Base-by-base conservation (phyloP, 2,797 vertebrate genomes). In the Falco peregrinus region DNA sequence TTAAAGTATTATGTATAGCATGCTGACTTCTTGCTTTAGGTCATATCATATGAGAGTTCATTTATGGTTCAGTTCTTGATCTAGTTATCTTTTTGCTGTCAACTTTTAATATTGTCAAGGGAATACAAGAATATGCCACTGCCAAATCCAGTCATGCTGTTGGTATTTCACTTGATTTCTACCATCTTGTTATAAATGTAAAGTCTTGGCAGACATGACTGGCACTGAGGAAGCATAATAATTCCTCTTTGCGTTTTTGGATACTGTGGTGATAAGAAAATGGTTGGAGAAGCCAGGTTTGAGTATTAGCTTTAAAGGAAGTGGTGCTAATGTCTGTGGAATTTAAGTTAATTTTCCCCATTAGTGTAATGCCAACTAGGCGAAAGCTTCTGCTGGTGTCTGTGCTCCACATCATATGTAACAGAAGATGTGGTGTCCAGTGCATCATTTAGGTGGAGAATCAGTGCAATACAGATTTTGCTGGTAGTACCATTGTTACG, bases 51-150 rank as follows among this genome's bases (percentile, higher is more conserved):
- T 56, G 67, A n/a, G 61, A 91, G 78, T 82, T 94, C 59, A 50
- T 87, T 96, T 39, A 15, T 61, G 77, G 84, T 88, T 96, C 79
- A 89, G 15, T 71, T 91, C 80, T 67, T 80, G 78, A 90, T 73
- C 61, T 64, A 39, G 35, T 83, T 87, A 57, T 76, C 63, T 60
- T 95, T 95, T 88, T 80, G 57, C 87, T 89, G 75, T 86, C 73
- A 90, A 50, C 63, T 53, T 85, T 79, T 67, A 75, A 69, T 82
- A 87, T 60, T 67, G 31, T 57, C 75, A 57, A 47, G 87, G 77
- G 61, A 79, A 19, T 65, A 71, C 28, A 29, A 78, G 74, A 73
- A 65, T 73, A 35, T 79, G 63, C 73, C 47, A 31, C 73, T 90
- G 77, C 92, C 41, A 82, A 73, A 89, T 64, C 47, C 71, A 91